Base-by-base conservation (phyloP, 2,797 vertebrate species). In the Xerus rutilus region DNA sequence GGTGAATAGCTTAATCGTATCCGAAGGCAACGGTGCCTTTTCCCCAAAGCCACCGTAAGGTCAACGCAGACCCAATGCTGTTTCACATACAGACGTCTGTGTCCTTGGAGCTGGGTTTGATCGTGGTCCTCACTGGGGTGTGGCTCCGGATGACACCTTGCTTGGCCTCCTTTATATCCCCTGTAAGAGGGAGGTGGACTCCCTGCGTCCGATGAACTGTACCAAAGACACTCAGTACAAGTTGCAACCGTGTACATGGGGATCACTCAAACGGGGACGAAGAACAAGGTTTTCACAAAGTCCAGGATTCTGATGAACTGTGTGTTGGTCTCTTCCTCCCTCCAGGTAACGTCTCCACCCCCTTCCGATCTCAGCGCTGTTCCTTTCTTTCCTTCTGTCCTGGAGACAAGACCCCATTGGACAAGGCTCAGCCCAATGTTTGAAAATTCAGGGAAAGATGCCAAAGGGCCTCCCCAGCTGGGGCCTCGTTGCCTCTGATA, bases 401-500 rank as follows among this genome's bases (percentile, higher is more conserved):
- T 15, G 0, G 3, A 65, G 74, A 86, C 45, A 14, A 79, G 72
- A 69, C 30, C 72, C 54, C 2, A 0, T 25, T 39, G 39, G 72
- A 78, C 86, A 84, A 76, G 79, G 54, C 39, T 32, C 25, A 57
- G 93, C 54, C 96, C 89, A 7, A 81, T 94, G 74, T 83, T 95
- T 93, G 77, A 70, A 84, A 86, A 62, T 30, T 82, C 79, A 28
- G 91, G 96, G 95, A 95, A 91, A 82, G 65, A 35, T n/a, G 97
- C 97, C 96, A 95, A 95, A 47, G 47, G 43, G 62, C 86, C 62
- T 96, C n/a, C 35, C 39, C 30, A 45, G 77, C 86, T 77, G 90
- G 77, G 85, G 91, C 95, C 95, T 87, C 21, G 2, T 86, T 3
- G 91, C 86, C 92, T 96, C 96, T 67, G 95, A 97, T 97, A 96